phyloP scores from a whole-genome alignment of 2,888 invertebrate genomes.

The Fragum whitleyi region DNA sequence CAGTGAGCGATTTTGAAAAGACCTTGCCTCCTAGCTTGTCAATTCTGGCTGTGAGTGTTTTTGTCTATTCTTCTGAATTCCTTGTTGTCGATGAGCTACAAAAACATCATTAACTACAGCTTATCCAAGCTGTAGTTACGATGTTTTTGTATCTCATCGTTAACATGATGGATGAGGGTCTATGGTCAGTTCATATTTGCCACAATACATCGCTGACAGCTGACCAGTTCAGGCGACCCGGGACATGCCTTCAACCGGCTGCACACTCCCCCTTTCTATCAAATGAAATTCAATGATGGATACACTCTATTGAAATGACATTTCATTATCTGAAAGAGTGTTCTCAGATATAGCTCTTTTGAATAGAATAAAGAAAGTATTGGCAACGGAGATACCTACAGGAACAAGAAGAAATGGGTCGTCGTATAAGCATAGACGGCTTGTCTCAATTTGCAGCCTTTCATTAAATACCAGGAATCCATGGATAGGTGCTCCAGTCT shows the following conservation, averaged over 20 bases:
- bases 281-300: slow-evolving; percentile 17
- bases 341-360: background rate
- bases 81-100: too few species aligned
- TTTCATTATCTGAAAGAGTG: slow-evolving; percentile 2
- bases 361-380: too few species aligned
- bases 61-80: slow-evolving; percentile 15
- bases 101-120: too few species aligned
- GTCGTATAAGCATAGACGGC: too few species aligned
- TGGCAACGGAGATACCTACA: too few species aligned
- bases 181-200: slow-evolving; percentile 16
- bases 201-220: slow-evolving; percentile 30
- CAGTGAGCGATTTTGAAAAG: slow-evolving; percentile 17
- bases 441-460: too few species aligned
- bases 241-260: slow-evolving; percentile 16
- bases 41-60: slow-evolving; percentile 15
- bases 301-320: slow-evolving; percentile 22
- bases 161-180: slow-evolving; percentile 26
- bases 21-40: slow-evolving; percentile 15
- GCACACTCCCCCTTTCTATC: background rate
- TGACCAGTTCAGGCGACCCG: slow-evolving; percentile 22
- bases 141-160: too few species aligned
- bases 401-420: too few species aligned
- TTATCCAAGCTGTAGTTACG: too few species aligned
- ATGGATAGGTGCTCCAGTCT: too few species aligned
- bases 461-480: too few species aligned